Evolutionary conservation across 1,140 invertebrate genomes (phyloP).

Genomic region (Mya arenaria): DNA sequence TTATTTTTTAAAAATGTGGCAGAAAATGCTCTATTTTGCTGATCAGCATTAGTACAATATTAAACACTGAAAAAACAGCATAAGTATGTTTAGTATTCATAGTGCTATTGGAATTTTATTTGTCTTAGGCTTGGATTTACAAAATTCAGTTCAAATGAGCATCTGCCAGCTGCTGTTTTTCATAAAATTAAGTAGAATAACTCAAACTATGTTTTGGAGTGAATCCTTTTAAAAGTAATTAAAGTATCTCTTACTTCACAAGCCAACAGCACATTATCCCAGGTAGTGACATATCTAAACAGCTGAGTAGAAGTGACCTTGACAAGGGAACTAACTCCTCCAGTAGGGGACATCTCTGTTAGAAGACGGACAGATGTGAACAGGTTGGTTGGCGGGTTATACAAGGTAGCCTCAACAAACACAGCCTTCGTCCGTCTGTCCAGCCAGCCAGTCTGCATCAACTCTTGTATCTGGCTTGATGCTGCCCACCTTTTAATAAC

Average conservation of each 20-base stretch:
- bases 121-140: too few relatives aligned
- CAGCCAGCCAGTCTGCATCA: constrained; percentile 69
- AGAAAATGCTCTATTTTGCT: too few relatives aligned
- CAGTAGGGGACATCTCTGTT: constrained; percentile 71
- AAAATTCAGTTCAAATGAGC: too few relatives aligned
- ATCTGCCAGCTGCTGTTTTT: too few relatives aligned
- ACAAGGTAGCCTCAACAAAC: constrained; percentile 76
- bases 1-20: too few relatives aligned
- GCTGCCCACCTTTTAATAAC: constrained; percentile 57
- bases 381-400: constrained; percentile 74
- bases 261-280: constrained; percentile 75
- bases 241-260: constrained; percentile 73
- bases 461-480: constrained; percentile 53
- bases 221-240: too few relatives aligned
- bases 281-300: constrained; percentile 74
- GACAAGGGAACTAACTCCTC: constrained; percentile 63
- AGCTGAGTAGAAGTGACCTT: constrained; percentile 72
- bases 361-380: constrained; percentile 75
- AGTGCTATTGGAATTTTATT: too few relatives aligned
- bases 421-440: constrained; percentile 71
- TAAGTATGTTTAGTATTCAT: too few relatives aligned
- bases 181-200: too few relatives aligned
- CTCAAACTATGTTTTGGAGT: too few relatives aligned
- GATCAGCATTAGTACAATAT: too few relatives aligned
- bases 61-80: too few relatives aligned